Evolutionary conservation across 2,888 invertebrate genomes (phyloP).

Genomic region (Dynastes grantii): DNA sequence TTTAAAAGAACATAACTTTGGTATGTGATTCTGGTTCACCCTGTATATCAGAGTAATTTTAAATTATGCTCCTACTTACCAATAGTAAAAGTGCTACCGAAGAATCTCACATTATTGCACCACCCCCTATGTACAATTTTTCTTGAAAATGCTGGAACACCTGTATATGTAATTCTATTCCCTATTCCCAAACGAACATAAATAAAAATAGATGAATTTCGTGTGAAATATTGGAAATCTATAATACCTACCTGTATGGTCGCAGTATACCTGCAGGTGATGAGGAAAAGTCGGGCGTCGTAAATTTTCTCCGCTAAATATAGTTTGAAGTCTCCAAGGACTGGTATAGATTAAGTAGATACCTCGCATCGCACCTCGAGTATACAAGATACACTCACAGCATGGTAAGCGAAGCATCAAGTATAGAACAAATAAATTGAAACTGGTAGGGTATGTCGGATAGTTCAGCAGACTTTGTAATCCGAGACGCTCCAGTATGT

Average conservation of each 20-base stretch:
- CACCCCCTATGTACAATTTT: too few relatives aligned
- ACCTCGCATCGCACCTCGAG: not conserved
- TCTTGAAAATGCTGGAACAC: too few relatives aligned
- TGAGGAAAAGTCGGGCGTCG: constrained; percentile 5
- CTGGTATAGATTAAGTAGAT: constrained; percentile 17
- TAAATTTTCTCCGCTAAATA: constrained; percentile 26
- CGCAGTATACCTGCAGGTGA: not conserved
- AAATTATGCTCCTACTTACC: too few relatives aligned
- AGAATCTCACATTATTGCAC: too few relatives aligned
- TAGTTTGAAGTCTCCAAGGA: constrained; percentile 8
- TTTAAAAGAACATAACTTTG: too few relatives aligned
- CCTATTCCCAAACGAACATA: not conserved
- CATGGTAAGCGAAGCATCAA: not conserved
- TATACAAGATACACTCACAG: constrained; percentile 8
- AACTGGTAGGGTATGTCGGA: not conserved
- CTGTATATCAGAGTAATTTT: too few relatives aligned
- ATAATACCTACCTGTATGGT: not conserved
- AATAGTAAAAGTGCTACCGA: too few relatives aligned
- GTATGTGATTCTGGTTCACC: too few relatives aligned
- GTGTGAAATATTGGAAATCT: constrained; percentile 12
- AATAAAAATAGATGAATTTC: constrained; percentile 9
- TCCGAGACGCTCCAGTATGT: not conserved
- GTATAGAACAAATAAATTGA: constrained; percentile 13
- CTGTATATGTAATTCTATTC: not conserved
- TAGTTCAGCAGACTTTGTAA: not conserved